Conservation (phyloP, 1,140 invertebrate genomes). For the Nasonia vitripennis region DNA sequence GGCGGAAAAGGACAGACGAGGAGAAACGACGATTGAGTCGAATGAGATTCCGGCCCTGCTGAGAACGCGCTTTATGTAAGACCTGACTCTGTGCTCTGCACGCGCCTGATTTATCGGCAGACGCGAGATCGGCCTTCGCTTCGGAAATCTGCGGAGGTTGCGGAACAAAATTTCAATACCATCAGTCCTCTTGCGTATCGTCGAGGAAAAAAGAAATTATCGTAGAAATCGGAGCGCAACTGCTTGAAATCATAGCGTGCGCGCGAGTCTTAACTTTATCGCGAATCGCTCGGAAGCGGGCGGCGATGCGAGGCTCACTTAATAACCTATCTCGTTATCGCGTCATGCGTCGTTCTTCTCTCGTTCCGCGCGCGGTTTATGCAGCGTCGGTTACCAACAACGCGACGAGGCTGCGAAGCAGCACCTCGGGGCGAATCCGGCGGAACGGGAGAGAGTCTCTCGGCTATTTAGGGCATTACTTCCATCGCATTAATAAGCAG, state of each 20-base stretch:
- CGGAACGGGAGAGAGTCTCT: background rate
- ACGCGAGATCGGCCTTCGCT: constrained; percentile 32
- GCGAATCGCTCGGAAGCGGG: constrained; percentile 2
- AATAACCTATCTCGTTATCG: constrained; percentile 47
- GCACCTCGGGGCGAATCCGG: constrained; percentile 6
- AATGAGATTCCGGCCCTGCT: constrained; percentile 40
- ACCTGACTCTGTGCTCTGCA: constrained; percentile 4
- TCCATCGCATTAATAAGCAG: constrained; percentile 34
- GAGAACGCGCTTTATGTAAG: constrained; percentile 47
- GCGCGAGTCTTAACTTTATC: constrained; percentile 14
- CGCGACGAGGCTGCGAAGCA: background rate
- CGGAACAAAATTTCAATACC: background rate
- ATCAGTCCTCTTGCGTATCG: background rate
- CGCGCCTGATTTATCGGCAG: constrained; percentile 59
- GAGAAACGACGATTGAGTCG: constrained; percentile 53
- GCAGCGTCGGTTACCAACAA: background rate
- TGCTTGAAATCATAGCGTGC: background rate
- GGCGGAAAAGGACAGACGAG: constrained; percentile 19
- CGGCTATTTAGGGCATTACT: background rate
- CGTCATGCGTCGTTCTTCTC: constrained; percentile 35
- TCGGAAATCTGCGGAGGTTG: constrained; percentile 19
- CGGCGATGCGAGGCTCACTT: background rate
- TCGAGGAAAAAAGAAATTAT: background rate
- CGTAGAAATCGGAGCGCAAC: background rate
- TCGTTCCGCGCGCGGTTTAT: background rate